Conservation (phyloP, 1,140 invertebrate genomes). For the Caenorhabditis inopinata region DNA sequence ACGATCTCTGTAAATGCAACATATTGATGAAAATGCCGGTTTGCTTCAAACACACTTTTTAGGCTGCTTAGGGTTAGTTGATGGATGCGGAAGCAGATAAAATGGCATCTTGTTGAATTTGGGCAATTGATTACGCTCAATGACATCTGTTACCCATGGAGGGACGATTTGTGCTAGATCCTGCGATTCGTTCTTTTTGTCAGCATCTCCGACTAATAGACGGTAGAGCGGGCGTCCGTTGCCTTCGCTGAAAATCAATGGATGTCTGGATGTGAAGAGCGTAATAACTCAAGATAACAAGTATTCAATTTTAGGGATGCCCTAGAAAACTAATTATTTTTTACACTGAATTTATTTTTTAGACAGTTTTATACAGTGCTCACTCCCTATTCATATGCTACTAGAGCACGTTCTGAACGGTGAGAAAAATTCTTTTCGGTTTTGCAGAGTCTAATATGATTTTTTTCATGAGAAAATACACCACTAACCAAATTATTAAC, state of each 20-base stretch:
- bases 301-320: no score
- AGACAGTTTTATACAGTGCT: no score
- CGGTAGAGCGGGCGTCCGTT: conserved; percentile 88
- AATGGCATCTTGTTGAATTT: conserved; percentile 98
- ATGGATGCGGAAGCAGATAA: conserved; percentile 86
- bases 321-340: no score
- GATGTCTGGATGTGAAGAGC: no score
- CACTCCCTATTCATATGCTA: no score
- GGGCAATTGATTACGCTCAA: conserved; percentile 78
- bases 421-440: no score
- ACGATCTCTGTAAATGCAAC: conserved; percentile 76
- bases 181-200: conserved; percentile 89
- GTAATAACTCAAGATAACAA: no score
- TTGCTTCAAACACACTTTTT: conserved; percentile 77
- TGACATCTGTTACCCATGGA: conserved; percentile 86
- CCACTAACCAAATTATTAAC: conserved; percentile 93
- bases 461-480: no score
- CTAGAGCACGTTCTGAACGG: no score
- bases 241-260: conserved; percentile 78
- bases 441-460: no score
- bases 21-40: neutral
- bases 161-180: conserved; percentile 91
- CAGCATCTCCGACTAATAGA: conserved; percentile 85
- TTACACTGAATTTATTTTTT: no score
- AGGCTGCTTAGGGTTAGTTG: conserved; percentile 83